phyloP scores from a whole-genome alignment of 2,113 vertebrate species.

The Apeltes quadracus region DNA sequence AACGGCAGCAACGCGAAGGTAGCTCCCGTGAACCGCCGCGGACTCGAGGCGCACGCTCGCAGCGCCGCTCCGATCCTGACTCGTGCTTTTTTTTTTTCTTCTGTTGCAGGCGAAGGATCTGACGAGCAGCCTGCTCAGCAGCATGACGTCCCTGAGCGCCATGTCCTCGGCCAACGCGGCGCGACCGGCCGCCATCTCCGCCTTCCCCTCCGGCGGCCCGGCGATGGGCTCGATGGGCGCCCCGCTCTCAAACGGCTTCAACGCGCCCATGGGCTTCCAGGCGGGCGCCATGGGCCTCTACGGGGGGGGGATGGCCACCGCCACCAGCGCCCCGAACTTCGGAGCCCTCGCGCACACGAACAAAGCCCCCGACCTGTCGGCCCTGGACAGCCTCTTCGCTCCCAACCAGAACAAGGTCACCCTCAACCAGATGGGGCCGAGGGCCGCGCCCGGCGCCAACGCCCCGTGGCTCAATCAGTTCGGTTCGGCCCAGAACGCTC shows the following conservation, averaged over 20 bases:
- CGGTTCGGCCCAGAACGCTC: slow-evolving; percentile 80
- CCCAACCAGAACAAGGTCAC: slow-evolving; percentile 93
- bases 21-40: not conserved
- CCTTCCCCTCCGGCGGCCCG: slow-evolving; percentile 82
- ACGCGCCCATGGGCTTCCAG: slow-evolving; percentile 85
- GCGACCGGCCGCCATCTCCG: slow-evolving; percentile 78
- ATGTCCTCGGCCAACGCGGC: slow-evolving; percentile 80
- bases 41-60: not conserved
- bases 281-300: slow-evolving; percentile 86
- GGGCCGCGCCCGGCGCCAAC: slow-evolving; percentile 66
- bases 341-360: slow-evolving; percentile 80
- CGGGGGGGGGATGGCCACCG: slow-evolving; percentile 80
- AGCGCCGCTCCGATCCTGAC: not conserved
- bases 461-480: slow-evolving; percentile 92
- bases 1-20: slow-evolving; percentile 65
- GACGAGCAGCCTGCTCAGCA: slow-evolving; percentile 92
- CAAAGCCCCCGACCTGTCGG: slow-evolving; percentile 88
- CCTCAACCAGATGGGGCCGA: slow-evolving; percentile 93
- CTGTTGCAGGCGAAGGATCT: slow-evolving; percentile 90
- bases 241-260: slow-evolving; percentile 86
- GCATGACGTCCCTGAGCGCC: slow-evolving; percentile 87
- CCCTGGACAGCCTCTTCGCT: slow-evolving; percentile 91
- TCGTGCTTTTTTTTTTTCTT: too few relatives aligned
- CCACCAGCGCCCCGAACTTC: slow-evolving; percentile 87
- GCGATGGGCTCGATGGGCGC: slow-evolving; percentile 76